Conservation (phyloP, 2,888 invertebrate species). For the Sympetrum striolatum region DNA sequence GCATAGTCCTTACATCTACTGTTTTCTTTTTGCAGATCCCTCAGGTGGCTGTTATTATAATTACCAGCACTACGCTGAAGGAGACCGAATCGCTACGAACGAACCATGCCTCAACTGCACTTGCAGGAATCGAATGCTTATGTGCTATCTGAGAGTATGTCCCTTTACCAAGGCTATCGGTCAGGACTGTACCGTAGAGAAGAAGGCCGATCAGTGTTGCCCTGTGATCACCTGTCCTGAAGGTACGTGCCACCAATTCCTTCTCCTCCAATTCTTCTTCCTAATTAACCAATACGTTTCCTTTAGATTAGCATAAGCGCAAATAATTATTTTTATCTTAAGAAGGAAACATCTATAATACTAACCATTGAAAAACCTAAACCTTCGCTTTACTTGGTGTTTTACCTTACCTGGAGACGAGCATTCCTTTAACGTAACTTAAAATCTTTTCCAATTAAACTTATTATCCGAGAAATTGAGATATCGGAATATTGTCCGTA, state of each 20-base stretch:
- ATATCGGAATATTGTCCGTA: too few species aligned
- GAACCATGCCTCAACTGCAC: constrained; percentile 96
- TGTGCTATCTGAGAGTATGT: constrained; percentile 93
- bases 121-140: constrained; percentile 92
- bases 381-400: too few species aligned
- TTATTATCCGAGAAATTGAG: too few species aligned
- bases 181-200: constrained; percentile 88
- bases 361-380: too few species aligned
- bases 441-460: too few species aligned
- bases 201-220: constrained; percentile 90
- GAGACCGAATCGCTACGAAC: constrained; percentile 91
- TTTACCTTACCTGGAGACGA: too few species aligned
- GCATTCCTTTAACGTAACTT: too few species aligned
- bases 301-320: background rate
- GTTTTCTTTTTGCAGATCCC: constrained; percentile 61
- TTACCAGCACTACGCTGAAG: constrained; percentile 91
- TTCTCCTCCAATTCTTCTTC: background rate
- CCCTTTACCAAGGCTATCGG: constrained; percentile 94
- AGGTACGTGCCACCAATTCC: constrained; percentile 65
- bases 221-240: constrained; percentile 93
- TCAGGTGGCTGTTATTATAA: constrained; percentile 85
- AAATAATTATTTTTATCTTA: too few species aligned
- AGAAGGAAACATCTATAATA: too few species aligned
- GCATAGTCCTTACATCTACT: background rate
- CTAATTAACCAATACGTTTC: background rate